Conservation (phyloP, 2,113 vertebrate species). For the Anolis carolinensis region DNA sequence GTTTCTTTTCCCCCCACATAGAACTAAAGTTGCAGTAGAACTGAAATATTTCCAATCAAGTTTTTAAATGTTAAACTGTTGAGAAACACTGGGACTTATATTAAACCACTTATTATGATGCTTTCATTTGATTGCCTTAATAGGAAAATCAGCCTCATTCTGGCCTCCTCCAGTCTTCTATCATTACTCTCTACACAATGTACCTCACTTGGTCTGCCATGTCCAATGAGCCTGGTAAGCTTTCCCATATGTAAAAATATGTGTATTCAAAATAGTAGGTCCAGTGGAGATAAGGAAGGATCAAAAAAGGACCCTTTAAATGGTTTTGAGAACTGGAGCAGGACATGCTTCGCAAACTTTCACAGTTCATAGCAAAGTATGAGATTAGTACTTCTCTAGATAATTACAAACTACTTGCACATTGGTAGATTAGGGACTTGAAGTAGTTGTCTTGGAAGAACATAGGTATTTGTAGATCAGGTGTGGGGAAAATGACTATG, state of each 20-base stretch:
- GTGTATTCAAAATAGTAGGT: neutral
- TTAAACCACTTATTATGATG: neutral
- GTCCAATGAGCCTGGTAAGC: conserved; percentile 92
- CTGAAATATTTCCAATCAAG: neutral
- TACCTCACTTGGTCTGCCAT: conserved; percentile 97
- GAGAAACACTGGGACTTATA: neutral
- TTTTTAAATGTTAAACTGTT: neutral
- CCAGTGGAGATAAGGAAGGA: neutral
- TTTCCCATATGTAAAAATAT: fast-evolving
- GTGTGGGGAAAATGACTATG: neutral
- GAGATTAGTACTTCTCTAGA: neutral
- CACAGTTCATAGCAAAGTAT: neutral
- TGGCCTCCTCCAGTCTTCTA: conserved; percentile 92
- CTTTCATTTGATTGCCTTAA: conserved; percentile 31
- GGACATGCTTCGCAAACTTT: neutral
- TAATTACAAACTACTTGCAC: neutral
- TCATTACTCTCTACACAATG: conserved; percentile 92
- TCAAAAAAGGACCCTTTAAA: neutral
- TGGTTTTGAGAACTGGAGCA: neutral
- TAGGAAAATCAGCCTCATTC: conserved; percentile 88
- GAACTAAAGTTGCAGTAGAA: neutral
- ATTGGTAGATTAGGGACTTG: neutral
- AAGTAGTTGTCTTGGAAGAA: neutral
- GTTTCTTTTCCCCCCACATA: neutral
- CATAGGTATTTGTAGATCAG: neutral